Evolutionary conservation across 2,797 vertebrate genomes (phyloP), one percentile per base, ranked within the genome.

Genomic region (Chaenodraco wilsoni): DNA sequence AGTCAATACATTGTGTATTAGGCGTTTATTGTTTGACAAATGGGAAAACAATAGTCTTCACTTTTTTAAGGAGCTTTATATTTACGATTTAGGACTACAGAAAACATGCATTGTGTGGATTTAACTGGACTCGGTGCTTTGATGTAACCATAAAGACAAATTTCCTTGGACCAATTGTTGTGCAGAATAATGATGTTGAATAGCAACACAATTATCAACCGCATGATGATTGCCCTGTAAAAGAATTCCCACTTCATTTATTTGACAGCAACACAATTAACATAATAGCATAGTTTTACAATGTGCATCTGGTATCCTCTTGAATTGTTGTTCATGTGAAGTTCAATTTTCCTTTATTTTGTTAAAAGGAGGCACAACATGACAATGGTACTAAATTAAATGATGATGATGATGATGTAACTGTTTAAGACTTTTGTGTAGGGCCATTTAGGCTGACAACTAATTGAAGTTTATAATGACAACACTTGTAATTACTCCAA

Each of bases 401-500:
- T 51, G 21, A 65, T 73, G 65, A 78, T 51, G 21, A 65, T 73
- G 65, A 76, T 76, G 72, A 85, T 65, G 79, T 82, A 56, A 87
- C 67, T 27, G 31, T 69, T 78, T 50, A 46, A 41, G 64, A 59
- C 56, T 81, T 87, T 83, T 50, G 73, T 74, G 66, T 45, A 19
- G 23, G 41, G 21, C 65, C 78, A 75, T 80, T 76, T 66, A 70
- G 8, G 64, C 56, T 81, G 83, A 86, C 79, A 72, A 74, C 72
- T 72, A 63, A 74, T 80, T 62, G 54, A 60, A 55, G 68, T 79
- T 77, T 62, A 78, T 77, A 80, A 88, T 79, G 80, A 84, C 72
- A 87, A 80, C 49, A 56, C 59, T 66, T 80, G 79, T 87, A 86
- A 86, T 89, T 83, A 78, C 65, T 62, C 73, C 76, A 69, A 76